These are phyloP conservation scores for Aphelenchoides besseyi DNA, from an alignment of 1,140 invertebrate genomes.

Conservation along the genomic window DNA sequence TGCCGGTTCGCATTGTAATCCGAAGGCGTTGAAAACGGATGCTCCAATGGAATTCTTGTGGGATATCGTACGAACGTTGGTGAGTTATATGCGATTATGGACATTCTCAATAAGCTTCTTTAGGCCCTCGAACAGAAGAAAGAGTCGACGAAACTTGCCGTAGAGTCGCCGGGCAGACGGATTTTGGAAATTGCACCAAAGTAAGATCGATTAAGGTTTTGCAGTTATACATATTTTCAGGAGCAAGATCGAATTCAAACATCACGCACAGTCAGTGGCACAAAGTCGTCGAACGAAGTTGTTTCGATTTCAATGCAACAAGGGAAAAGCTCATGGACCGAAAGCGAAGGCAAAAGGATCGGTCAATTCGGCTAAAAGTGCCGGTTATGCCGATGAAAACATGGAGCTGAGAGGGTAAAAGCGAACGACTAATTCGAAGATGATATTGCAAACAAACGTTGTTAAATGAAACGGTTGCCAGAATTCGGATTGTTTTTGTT, in stretches of 20 bases:
- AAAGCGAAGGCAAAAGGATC: conserved; percentile 60
- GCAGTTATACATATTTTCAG: conserved; percentile 43
- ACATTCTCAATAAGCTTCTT: background rate
- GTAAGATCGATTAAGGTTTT: conserved; percentile 11
- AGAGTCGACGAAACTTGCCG: conserved; percentile 7
- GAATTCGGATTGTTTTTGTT: too few species aligned
- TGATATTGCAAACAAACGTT: too few species aligned
- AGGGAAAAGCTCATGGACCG: conserved; percentile 63
- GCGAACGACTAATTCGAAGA: too few species aligned
- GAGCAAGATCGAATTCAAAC: conserved; percentile 43
- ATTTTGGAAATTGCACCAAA: conserved; percentile 32
- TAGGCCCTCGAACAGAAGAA: background rate
- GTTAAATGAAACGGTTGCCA: too few species aligned
- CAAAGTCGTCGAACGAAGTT: conserved; percentile 43
- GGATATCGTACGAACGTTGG: conserved; percentile 66
- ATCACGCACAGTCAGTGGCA: conserved; percentile 41
- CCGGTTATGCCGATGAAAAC: background rate
- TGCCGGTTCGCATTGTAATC: conserved; percentile 83
- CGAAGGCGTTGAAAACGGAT: conserved; percentile 85
- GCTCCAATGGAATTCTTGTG: conserved; percentile 81
- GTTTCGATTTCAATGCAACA: conserved; percentile 58
- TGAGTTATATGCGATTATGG: conserved; percentile 3
- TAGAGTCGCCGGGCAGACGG: conserved; percentile 24
- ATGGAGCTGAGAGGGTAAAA: too few species aligned
- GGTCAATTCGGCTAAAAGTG: conserved; percentile 54